Conservation (phyloP, 2,888 invertebrate species). For the Drosophila picticornis region DNA sequence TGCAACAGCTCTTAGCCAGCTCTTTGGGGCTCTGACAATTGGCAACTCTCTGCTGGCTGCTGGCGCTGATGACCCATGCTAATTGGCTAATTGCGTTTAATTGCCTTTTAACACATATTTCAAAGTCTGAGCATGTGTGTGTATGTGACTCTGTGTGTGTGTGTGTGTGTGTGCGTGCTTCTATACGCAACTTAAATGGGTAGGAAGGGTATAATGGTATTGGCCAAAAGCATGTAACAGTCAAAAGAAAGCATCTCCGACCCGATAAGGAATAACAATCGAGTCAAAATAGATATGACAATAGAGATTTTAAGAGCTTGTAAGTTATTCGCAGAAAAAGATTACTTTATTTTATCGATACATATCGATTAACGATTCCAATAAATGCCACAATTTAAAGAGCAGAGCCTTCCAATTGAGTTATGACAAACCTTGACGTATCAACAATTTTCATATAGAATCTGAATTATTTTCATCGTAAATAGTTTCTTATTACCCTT, state of each 20-base stretch:
- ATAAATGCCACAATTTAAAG: too few species aligned
- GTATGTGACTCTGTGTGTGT: neutral
- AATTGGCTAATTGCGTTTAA: constrained; percentile 80
- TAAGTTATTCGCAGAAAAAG: neutral
- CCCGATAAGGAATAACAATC: neutral
- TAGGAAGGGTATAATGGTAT: neutral
- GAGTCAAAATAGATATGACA: neutral
- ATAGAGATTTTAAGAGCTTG: neutral
- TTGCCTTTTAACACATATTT: constrained; percentile 71
- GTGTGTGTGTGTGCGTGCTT: neutral
- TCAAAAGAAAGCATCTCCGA: neutral
- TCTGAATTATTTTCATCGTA: too few species aligned
- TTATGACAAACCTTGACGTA: too few species aligned
- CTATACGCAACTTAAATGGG: neutral
- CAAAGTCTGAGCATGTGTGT: constrained; percentile 1
- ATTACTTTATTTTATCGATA: neutral
- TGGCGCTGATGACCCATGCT: constrained; percentile 74
- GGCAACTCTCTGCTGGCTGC: constrained; percentile 25
- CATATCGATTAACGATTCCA: too few species aligned
- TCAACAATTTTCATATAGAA: too few species aligned
- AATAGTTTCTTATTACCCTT: neutral
- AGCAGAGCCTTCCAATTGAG: too few species aligned
- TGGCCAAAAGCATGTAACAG: neutral
- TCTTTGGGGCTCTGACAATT: constrained; percentile 23
- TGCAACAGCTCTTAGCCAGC: constrained; percentile 53